phyloP scores from a whole-genome alignment of 2,113 vertebrate genomes.

The Pterophyllum scalare region DNA sequence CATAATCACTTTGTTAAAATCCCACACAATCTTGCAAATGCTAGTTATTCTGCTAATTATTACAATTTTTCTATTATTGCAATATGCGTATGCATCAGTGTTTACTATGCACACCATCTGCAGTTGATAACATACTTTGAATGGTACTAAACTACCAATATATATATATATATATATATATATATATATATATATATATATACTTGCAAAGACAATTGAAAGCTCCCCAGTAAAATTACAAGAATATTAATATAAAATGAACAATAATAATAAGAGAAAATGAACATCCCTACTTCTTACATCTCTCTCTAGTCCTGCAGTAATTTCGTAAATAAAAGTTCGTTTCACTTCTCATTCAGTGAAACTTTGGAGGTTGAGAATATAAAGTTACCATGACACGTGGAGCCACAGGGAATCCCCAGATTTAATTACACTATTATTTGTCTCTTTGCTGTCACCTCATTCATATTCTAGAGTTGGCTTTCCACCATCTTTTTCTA shows the following conservation, averaged over 20 bases:
- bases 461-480: too few relatives aligned
- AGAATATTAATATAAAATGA: not conserved
- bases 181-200: too few relatives aligned
- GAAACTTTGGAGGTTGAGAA: too few relatives aligned
- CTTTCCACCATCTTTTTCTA: too few relatives aligned
- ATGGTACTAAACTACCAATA: not conserved
- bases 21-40: not conserved
- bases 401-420: too few relatives aligned
- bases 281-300: accelerated
- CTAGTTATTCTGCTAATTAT: conserved; percentile 18
- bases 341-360: too few relatives aligned
- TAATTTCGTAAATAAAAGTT: too few relatives aligned
- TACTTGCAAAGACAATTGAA: not conserved
- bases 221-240: not conserved
- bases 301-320: too few relatives aligned
- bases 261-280: not conserved
- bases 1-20: conserved; percentile 20
- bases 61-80: conserved; percentile 7
- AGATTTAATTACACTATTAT: too few relatives aligned
- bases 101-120: not conserved
- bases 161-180: too few relatives aligned
- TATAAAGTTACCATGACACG: too few relatives aligned
- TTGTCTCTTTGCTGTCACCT: too few relatives aligned
- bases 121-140: not conserved
- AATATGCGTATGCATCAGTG: not conserved